phyloP scores from a whole-genome alignment of 2,113 vertebrate species.

The Gobiocypris rarus region DNA sequence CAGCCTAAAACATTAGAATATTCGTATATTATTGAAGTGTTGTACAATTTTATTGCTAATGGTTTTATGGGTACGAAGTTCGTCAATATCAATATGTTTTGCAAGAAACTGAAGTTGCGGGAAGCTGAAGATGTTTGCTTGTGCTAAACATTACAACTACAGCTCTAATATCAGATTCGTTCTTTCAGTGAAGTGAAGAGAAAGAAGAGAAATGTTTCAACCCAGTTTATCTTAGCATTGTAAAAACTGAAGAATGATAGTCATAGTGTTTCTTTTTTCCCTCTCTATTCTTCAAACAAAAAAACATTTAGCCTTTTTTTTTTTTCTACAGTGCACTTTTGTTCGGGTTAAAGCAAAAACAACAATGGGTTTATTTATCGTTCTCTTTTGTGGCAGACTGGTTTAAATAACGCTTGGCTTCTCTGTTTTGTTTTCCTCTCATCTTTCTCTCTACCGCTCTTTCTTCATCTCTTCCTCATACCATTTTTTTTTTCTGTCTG shows the following conservation, averaged over 20 bases:
- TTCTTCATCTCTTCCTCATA: slow-evolving; percentile 17
- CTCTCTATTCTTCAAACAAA: slow-evolving; percentile 50
- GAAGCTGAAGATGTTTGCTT: background rate
- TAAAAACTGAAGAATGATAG: slow-evolving; percentile 65
- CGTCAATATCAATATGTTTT: slow-evolving; percentile 69
- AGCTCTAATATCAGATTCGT: background rate
- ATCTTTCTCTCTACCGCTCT: slow-evolving; percentile 43
- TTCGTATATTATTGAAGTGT: background rate
- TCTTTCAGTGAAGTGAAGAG: background rate
- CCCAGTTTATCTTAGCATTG: slow-evolving; percentile 66
- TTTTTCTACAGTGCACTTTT: slow-evolving; percentile 59
- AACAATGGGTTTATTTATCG: slow-evolving; percentile 78
- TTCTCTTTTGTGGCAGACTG: slow-evolving; percentile 75
- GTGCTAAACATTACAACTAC: background rate
- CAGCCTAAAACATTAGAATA: background rate
- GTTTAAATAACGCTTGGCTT: slow-evolving; percentile 77
- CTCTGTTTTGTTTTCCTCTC: slow-evolving; percentile 53
- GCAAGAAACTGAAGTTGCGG: slow-evolving; percentile 37
- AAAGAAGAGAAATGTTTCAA: slow-evolving; percentile 40
- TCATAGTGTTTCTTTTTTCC: slow-evolving; percentile 66
- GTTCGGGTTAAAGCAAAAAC: slow-evolving; percentile 75
- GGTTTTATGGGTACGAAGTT: slow-evolving; percentile 46
- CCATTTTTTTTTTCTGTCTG: slow-evolving; percentile 49
- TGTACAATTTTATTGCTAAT: slow-evolving; percentile 51
- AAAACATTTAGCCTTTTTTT: slow-evolving; percentile 43